Evolutionary conservation across 1,140 invertebrate species (phyloP).

Genomic region (Neuroterus valhalla): DNA sequence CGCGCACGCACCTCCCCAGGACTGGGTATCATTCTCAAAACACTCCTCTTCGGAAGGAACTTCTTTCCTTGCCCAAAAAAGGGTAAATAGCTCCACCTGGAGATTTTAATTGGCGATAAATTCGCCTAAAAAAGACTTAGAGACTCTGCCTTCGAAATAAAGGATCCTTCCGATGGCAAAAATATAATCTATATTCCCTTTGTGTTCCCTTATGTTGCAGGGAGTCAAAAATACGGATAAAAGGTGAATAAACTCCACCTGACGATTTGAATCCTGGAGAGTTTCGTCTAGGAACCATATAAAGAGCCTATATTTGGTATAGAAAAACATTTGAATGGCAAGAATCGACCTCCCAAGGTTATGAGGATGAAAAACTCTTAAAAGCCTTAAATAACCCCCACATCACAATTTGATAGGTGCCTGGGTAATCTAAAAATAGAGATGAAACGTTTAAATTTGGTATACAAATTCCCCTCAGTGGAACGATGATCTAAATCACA

Average conservation of each 20-base stretch:
- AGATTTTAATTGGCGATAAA: too few species aligned
- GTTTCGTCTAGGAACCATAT: too few species aligned
- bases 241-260: too few species aligned
- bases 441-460: background rate
- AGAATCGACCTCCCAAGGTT: background rate
- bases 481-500: background rate
- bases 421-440: background rate
- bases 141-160: too few species aligned
- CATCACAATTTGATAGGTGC: background rate
- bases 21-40: background rate
- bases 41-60: background rate
- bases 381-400: background rate
- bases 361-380: background rate
- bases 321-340: too few species aligned
- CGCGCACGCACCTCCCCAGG: constrained; percentile 25
- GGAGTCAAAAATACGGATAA: too few species aligned
- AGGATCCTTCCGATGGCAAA: too few species aligned
- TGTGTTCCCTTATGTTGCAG: too few species aligned
- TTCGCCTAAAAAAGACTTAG: too few species aligned
- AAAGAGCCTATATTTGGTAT: too few species aligned
- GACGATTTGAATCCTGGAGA: too few species aligned
- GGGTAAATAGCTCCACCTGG: background rate
- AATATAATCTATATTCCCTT: too few species aligned
- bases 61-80: background rate
- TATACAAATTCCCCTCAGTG: background rate